Conservation (phyloP, 2,888 invertebrate genomes). For the Allophyes oxyacanthae region DNA sequence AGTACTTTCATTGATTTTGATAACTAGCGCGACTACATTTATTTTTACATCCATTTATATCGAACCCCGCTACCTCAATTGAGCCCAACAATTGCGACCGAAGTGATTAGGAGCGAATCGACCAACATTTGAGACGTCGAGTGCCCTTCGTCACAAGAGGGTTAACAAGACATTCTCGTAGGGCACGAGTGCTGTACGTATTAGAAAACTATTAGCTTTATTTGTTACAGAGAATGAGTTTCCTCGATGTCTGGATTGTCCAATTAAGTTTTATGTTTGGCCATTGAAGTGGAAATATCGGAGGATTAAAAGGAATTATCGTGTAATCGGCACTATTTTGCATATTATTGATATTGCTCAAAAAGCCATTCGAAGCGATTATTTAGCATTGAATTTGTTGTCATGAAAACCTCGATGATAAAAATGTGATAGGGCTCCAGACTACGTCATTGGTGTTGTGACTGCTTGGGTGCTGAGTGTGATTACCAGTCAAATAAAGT, state of each 20-base stretch:
- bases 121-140: constrained; percentile 11
- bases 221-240: not conserved
- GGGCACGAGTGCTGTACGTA: constrained; percentile 4
- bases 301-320: constrained; percentile 11
- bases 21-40: too few relatives aligned
- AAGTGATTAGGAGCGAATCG: constrained; percentile 33
- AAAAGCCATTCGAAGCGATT: too few relatives aligned
- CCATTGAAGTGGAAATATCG: constrained; percentile 21
- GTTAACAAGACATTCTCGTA: constrained; percentile 2
- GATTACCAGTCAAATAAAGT: too few relatives aligned
- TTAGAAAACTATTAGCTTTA: constrained; percentile 9
- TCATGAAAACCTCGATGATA: too few relatives aligned
- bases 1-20: too few relatives aligned
- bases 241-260: constrained; percentile 5
- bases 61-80: not conserved
- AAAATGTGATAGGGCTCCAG: too few relatives aligned
- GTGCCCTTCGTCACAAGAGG: constrained; percentile 14
- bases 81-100: constrained; percentile 8
- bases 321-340: not conserved
- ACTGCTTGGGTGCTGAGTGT: too few relatives aligned
- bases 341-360: constrained; percentile 11
- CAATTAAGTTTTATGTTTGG: constrained; percentile 12
- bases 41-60: not conserved
- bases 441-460: too few relatives aligned
- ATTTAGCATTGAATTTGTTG: too few relatives aligned